Base-by-base conservation (phyloP, 2,888 invertebrate species). In the Tortricodes alternella region DNA sequence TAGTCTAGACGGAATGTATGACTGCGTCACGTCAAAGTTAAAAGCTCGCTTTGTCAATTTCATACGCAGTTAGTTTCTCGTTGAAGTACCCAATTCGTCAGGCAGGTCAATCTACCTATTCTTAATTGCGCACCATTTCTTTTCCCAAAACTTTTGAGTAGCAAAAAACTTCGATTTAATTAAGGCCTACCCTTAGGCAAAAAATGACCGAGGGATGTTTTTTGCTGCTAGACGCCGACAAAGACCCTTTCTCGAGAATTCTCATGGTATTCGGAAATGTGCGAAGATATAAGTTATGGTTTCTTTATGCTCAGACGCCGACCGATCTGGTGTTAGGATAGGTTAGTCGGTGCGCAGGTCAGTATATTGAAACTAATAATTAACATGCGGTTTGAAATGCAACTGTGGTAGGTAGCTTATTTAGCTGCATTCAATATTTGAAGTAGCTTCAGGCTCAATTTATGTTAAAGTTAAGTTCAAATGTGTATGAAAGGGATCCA, bases 151-250 rank as follows among this genome's bases (percentile, higher is more conserved):
- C 66, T 62, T 65, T 65, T n/a, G n/a, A 53, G 32, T 46, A 50
- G 48, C 48, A 66, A 68, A 73, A 68, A 68, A 66, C 62, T 59
- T 57, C 58, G 48, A 66, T 68, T 83, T 89, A 90, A 89, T 90
- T 89, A 87, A 87, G 85, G 83, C 80, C 78, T 81, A 78, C 78
- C 65, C 61, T 67, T 76, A 67, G 64, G 76, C 82, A 86, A 89
- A 89, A 89, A 89, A 82, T 60, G 53, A 60, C 62, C 71, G 32
- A 74, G 81, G 84, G 87, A 78, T 78, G 80, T 72, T 67, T 83
- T 84, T 78, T 76, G 85, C 86, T n/a, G 21, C 21, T 21, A 88
- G 85, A 70, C 74, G 69, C 89, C 89, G 88, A 85, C 89, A 89
- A 89, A 89, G 83, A 65, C 35, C 53, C 23, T 15, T 53, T 53